Evolutionary conservation across 2,113 vertebrate genomes (phyloP).

Genomic region (Morone chrysops): DNA sequence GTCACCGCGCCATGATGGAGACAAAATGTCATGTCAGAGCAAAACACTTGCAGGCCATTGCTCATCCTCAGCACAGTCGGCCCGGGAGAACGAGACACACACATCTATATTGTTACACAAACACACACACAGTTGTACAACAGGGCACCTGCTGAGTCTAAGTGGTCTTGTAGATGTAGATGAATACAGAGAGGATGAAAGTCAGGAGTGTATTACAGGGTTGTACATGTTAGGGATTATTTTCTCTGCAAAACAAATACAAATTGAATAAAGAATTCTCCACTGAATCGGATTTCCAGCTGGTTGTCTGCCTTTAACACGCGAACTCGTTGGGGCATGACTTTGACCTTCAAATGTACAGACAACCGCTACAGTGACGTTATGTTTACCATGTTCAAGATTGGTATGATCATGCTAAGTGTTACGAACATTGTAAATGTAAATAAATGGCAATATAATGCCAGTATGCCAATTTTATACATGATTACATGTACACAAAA

Average conservation of each 20-base stretch:
- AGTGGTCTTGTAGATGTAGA: conserved; percentile 44
- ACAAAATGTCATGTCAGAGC: conserved; percentile 59
- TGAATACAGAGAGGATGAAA: conserved; percentile 47
- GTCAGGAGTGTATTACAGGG: conserved; percentile 19
- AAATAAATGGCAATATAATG: background rate
- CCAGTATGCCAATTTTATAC: background rate
- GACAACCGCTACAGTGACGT: background rate
- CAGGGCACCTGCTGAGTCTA: conserved; percentile 48
- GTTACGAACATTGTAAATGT: background rate
- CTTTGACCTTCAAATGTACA: conserved; percentile 25
- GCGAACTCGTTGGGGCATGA: background rate
- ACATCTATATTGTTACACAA: background rate
- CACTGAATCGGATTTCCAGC: background rate
- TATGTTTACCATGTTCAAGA: conserved; percentile 3
- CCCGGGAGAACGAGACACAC: conserved; percentile 10
- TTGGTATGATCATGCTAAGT: background rate
- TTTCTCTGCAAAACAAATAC: conserved; percentile 30
- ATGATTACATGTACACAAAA: background rate
- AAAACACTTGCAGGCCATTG: conserved; percentile 33
- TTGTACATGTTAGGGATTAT: conserved; percentile 24
- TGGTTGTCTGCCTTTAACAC: conserved; percentile 2
- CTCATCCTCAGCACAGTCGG: conserved; percentile 27
- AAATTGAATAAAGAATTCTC: conserved; percentile 5
- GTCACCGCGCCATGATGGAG: conserved; percentile 27
- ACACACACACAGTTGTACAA: conserved; percentile 18